Evolutionary conservation across 2,797 vertebrate genomes (phyloP).

Genomic region (Acrossocheilus fasciatus): DNA sequence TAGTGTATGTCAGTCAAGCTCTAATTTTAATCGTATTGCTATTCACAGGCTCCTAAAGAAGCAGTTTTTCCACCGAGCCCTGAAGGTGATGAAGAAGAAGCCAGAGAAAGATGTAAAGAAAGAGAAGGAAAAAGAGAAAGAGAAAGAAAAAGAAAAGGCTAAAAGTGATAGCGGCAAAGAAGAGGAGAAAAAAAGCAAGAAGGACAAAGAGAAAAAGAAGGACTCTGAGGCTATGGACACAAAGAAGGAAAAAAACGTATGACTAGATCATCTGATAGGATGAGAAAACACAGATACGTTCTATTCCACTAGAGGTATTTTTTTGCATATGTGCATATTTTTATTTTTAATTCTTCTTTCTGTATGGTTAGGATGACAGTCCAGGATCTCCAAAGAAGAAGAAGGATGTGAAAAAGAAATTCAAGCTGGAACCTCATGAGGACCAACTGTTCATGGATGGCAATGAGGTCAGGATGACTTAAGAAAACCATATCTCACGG

Average conservation of each 20-base stretch:
- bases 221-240: conserved; percentile 85
- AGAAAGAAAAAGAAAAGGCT: conserved; percentile 91
- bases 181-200: conserved; percentile 82
- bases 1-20: background rate
- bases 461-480: conserved; percentile 84
- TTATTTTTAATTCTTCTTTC: conserved; percentile 13
- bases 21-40: background rate
- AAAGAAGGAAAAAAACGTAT: conserved; percentile 90
- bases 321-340: conserved; percentile 4
- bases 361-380: conserved; percentile 86
- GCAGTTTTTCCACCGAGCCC: conserved; percentile 95
- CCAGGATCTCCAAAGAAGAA: conserved; percentile 96
- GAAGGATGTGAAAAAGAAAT: conserved; percentile 98
- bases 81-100: conserved; percentile 99
- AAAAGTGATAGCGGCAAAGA: conserved; percentile 79
- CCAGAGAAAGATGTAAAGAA: conserved; percentile 93
- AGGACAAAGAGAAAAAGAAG: conserved; percentile 86
- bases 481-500: background rate
- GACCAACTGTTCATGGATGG: conserved; percentile 97
- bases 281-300: background rate
- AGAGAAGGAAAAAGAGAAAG: conserved; percentile 82
- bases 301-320: background rate
- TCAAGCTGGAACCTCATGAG: conserved; percentile 97
- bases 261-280: conserved; percentile 44
- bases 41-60: conserved; percentile 91